phyloP scores from a whole-genome alignment of 2,113 vertebrate genomes.

The Bucco capensis region DNA sequence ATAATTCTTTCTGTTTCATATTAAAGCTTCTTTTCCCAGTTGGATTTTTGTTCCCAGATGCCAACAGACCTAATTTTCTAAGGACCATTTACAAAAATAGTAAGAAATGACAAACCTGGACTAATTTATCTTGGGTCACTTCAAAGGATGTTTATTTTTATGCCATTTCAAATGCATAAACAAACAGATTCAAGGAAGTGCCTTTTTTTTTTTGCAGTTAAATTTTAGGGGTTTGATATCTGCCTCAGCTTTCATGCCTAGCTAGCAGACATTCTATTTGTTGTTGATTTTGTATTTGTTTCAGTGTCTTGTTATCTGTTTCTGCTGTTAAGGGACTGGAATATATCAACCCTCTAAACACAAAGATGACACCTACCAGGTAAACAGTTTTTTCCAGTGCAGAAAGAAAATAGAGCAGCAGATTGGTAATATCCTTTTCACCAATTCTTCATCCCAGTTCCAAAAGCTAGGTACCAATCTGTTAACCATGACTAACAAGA shows the following conservation, averaged over 20 bases:
- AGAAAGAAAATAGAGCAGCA: neutral
- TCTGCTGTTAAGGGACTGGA: neutral
- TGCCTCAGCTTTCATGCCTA: neutral
- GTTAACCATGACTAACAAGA: slow-evolving; percentile 9
- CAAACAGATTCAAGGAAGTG: neutral
- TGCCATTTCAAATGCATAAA: slow-evolving; percentile 31
- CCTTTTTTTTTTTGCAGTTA: neutral
- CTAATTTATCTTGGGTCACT: slow-evolving; percentile 23
- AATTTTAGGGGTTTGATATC: neutral
- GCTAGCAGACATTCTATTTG: neutral
- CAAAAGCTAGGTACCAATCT: slow-evolving; percentile 21
- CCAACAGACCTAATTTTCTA: slow-evolving; percentile 51
- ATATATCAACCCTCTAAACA: neutral
- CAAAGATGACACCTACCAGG: neutral
- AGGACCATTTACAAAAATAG: slow-evolving; percentile 48
- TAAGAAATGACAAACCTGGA: slow-evolving; percentile 31
- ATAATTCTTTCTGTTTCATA: slow-evolving; percentile 68
- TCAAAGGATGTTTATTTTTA: slow-evolving; percentile 30
- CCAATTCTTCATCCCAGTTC: neutral
- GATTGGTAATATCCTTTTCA: slow-evolving; percentile 3
- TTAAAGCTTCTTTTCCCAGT: slow-evolving; percentile 64
- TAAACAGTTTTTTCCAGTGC: neutral
- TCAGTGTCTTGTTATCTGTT: neutral
- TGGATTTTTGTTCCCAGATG: slow-evolving; percentile 64
- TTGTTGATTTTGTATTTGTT: slow-evolving; percentile 1